Evolutionary conservation across 2,797 vertebrate genomes (phyloP).

Genomic region (Nasua narica): DNA sequence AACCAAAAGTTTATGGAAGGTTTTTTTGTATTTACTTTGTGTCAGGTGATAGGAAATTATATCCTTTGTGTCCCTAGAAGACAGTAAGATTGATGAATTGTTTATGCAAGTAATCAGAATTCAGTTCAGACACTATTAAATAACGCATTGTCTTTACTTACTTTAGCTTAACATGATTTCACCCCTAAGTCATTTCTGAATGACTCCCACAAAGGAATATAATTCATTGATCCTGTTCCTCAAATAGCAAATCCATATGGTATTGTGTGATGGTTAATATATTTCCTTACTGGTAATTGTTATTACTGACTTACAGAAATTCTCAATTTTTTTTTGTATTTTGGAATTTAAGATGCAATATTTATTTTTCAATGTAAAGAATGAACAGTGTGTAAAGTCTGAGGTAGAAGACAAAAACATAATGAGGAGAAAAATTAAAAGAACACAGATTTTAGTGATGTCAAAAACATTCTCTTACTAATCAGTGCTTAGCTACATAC

Average conservation of each 20-base stretch:
- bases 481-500: not conserved
- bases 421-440: slow-evolving; percentile 23
- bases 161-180: slow-evolving; percentile 30
- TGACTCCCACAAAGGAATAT: not conserved
- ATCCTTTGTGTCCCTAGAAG: slow-evolving; percentile 1
- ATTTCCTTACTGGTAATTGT: not conserved
- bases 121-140: not conserved
- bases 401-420: not conserved
- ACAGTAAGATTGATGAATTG: slow-evolving; percentile 47
- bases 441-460: not conserved
- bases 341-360: slow-evolving; percentile 24
- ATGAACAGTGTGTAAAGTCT: not conserved
- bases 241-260: not conserved
- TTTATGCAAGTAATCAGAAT: slow-evolving; percentile 54
- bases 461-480: not conserved
- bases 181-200: slow-evolving; percentile 34
- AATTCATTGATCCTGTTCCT: slow-evolving; percentile 42
- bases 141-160: not conserved
- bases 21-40: slow-evolving; percentile 37
- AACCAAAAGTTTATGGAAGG: not conserved
- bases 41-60: slow-evolving; percentile 3
- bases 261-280: slow-evolving; percentile 22
- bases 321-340: slow-evolving; percentile 35
- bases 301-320: slow-evolving; percentile 20
- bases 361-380: slow-evolving; percentile 1